Conservation (phyloP, 2,113 vertebrate genomes). For the Anas platyrhynchos region DNA sequence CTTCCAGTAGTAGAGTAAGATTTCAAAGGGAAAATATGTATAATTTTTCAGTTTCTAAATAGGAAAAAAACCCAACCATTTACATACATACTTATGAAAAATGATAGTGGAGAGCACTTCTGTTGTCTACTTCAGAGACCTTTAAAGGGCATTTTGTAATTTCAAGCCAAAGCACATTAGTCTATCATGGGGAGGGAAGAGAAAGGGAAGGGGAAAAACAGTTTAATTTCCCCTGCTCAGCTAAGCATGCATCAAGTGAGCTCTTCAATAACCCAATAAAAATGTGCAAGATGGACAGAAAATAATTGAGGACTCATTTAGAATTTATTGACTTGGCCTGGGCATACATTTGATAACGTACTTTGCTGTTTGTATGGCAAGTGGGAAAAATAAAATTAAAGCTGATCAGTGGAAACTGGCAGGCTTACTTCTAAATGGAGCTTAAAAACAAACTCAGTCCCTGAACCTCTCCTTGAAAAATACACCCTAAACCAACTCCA, state of each 20-base stretch:
- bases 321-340: slow-evolving; percentile 34
- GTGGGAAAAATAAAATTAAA: not conserved
- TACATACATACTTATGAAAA: not conserved
- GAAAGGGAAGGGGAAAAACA: not conserved
- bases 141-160: not conserved
- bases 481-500: not conserved
- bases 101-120: not conserved
- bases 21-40: not conserved
- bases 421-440: not conserved
- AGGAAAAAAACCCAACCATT: not conserved
- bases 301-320: slow-evolving; percentile 14
- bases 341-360: not conserved
- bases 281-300: slow-evolving; percentile 7
- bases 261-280: not conserved
- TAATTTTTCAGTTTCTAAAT: not conserved
- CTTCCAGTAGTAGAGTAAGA: not conserved
- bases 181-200: not conserved
- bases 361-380: not conserved
- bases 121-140: not conserved
- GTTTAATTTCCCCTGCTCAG: slow-evolving; percentile 25
- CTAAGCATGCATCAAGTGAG: not conserved
- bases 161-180: not conserved
- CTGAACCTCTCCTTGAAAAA: not conserved
- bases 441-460: not conserved
- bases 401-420: not conserved